Conservation (phyloP, 2,797 vertebrate genomes). For the Sebastes reedi region DNA sequence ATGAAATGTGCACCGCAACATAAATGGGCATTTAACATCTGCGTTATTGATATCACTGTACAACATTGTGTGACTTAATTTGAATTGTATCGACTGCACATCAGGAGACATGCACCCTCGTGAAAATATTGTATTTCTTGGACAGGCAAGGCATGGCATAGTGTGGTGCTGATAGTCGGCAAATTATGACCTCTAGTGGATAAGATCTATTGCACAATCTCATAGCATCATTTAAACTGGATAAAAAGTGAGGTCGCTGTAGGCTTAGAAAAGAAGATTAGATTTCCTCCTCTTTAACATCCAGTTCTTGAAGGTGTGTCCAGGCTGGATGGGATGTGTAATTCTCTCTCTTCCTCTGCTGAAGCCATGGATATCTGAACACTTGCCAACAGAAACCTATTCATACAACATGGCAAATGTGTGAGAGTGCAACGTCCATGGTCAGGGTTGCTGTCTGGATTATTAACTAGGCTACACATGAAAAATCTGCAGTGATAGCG, state of each 20-base stretch:
- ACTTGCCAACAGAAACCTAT: background rate
- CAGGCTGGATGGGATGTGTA: background rate
- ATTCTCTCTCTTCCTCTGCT: background rate
- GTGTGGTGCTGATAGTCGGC: constrained; percentile 1
- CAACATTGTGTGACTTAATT: background rate
- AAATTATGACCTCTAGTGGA: constrained; percentile 62
- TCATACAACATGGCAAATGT: background rate
- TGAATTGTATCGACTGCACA: background rate
- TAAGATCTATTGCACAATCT: background rate
- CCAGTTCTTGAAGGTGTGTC: background rate
- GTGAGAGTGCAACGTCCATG: background rate
- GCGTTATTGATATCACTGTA: background rate
- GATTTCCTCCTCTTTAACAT: background rate
- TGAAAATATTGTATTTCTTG: constrained; percentile 8
- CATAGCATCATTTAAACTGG: background rate
- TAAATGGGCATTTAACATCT: background rate
- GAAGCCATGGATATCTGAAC: background rate
- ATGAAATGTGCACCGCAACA: background rate
- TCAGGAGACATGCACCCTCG: background rate
- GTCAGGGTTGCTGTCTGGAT: background rate
- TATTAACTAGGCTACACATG: background rate
- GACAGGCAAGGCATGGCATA: background rate
- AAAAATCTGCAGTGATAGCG: background rate
- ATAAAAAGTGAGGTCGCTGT: background rate
- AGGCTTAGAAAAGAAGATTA: background rate